A percentile compares a stretch with the other conserved stretches of the same genome.
Evolutionary conservation across 2,113 vertebrate species (phyloP).

Genomic region (Acanthisitta chloris): DNA sequence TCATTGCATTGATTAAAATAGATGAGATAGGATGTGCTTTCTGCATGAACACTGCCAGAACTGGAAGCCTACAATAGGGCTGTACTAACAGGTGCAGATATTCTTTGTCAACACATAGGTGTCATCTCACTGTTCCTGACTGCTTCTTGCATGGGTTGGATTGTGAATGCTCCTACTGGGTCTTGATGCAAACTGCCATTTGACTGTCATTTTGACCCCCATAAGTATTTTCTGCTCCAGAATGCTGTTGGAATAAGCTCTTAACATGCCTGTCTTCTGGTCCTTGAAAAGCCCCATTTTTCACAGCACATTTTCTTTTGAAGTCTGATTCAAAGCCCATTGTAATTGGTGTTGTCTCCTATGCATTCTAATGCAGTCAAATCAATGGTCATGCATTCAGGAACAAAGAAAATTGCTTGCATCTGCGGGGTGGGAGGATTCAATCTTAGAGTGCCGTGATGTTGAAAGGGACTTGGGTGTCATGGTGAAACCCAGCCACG

Average conservation of each 20-base stretch:
- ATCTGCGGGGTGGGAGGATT: constrained; percentile 45
- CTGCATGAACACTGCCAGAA: not conserved
- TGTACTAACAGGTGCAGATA: not conserved
- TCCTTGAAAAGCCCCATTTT: constrained; percentile 18
- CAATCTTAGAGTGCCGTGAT: not conserved
- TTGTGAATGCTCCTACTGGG: not conserved
- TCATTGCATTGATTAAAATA: not conserved
- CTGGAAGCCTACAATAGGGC: not conserved
- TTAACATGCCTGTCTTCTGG: not conserved
- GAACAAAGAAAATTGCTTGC: not conserved
- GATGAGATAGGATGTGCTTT: not conserved
- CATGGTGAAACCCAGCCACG: not conserved
- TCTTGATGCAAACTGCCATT: not conserved
- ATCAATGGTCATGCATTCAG: not conserved
- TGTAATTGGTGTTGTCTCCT: not conserved
- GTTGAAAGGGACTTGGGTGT: not conserved
- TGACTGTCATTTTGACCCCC: not conserved
- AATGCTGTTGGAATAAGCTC: not conserved
- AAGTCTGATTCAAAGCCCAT: constrained; percentile 26
- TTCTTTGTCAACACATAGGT: not conserved
- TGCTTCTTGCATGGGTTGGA: not conserved
- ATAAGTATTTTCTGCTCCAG: not conserved
- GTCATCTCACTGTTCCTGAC: not conserved
- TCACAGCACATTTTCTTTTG: constrained; percentile 24
- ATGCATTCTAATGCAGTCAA: constrained; percentile 35